These are phyloP conservation scores for Coenonympha glycerion DNA, from an alignment of 2,888 invertebrate genomes.

Conservation along the genomic window DNA sequence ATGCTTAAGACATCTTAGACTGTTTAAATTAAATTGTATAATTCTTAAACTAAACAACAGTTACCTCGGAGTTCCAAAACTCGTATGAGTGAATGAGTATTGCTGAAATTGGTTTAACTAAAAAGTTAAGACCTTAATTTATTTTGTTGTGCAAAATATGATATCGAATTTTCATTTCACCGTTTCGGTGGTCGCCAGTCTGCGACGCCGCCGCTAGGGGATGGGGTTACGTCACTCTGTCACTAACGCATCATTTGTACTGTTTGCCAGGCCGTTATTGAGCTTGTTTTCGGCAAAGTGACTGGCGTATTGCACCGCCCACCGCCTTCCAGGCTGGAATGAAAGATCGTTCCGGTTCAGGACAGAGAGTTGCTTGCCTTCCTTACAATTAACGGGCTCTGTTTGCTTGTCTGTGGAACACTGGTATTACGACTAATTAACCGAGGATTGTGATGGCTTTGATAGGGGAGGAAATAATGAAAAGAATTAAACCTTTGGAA, in stretches of 20 bases:
- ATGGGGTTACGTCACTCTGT: slow-evolving; percentile 55
- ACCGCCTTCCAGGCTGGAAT: slow-evolving; percentile 57
- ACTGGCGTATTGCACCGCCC: slow-evolving; percentile 57
- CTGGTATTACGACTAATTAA: slow-evolving; percentile 72
- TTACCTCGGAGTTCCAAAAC: too few relatives aligned
- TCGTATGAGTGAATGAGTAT: too few relatives aligned
- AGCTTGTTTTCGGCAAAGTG: slow-evolving; percentile 71
- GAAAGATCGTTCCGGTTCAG: slow-evolving; percentile 63
- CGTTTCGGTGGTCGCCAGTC: too few relatives aligned
- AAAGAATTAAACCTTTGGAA: slow-evolving; percentile 37
- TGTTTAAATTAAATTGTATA: too few relatives aligned
- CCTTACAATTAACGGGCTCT: slow-evolving; percentile 66
- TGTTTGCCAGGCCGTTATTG: slow-evolving; percentile 71
- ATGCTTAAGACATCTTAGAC: too few relatives aligned
- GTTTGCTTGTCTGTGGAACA: slow-evolving; percentile 71
- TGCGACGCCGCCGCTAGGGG: too few relatives aligned
- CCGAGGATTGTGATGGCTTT: slow-evolving; percentile 57
- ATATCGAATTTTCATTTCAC: too few relatives aligned
- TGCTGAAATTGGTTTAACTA: too few relatives aligned
- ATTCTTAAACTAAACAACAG: too few relatives aligned
- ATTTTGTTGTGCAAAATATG: too few relatives aligned
- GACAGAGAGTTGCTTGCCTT: slow-evolving; percentile 64
- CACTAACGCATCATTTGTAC: slow-evolving; percentile 72
- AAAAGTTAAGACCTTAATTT: too few relatives aligned
- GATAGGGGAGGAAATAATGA: slow-evolving; percentile 55